Evolutionary conservation across 2,113 vertebrate genomes (phyloP).

Genomic region (Ceratotherium simum): DNA sequence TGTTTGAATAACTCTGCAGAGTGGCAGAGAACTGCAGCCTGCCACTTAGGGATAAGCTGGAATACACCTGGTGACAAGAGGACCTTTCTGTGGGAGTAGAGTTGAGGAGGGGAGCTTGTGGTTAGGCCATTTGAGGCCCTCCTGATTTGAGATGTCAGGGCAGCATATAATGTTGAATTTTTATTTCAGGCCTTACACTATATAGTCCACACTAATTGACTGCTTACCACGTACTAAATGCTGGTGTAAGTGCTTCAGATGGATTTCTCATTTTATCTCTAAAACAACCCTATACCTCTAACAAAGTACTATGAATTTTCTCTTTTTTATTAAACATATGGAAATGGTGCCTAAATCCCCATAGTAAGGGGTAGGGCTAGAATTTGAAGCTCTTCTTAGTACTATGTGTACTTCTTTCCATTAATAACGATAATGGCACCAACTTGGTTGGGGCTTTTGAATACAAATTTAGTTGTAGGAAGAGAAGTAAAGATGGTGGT

Average conservation of each 20-base stretch:
- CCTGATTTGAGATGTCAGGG: not conserved
- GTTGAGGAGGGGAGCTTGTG: accelerated
- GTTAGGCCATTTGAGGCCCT: not conserved
- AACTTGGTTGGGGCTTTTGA: not conserved
- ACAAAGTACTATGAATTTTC: not conserved
- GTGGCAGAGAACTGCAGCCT: not conserved
- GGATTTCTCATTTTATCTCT: not conserved
- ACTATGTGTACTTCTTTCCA: not conserved
- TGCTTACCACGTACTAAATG: not conserved
- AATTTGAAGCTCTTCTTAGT: not conserved
- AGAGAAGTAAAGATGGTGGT: too few relatives aligned
- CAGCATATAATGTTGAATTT: not conserved
- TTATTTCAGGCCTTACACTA: not conserved
- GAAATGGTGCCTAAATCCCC: not conserved
- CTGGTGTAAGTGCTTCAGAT: not conserved
- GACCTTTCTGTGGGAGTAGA: not conserved
- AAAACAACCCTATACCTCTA: not conserved
- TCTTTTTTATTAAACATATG: not conserved
- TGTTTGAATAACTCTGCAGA: not conserved
- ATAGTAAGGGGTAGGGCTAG: not conserved
- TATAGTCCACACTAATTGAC: not conserved
- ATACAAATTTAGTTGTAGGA: not conserved
- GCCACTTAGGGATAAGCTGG: not conserved
- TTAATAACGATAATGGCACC: not conserved
- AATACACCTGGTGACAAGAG: too few relatives aligned